Percentiles rank a stretch among this genome's conserved stretches.
These are phyloP conservation scores for Catajapyx aquilonaris DNA, from an alignment of 1,140 invertebrate genomes.

Conservation along the genomic window DNA sequence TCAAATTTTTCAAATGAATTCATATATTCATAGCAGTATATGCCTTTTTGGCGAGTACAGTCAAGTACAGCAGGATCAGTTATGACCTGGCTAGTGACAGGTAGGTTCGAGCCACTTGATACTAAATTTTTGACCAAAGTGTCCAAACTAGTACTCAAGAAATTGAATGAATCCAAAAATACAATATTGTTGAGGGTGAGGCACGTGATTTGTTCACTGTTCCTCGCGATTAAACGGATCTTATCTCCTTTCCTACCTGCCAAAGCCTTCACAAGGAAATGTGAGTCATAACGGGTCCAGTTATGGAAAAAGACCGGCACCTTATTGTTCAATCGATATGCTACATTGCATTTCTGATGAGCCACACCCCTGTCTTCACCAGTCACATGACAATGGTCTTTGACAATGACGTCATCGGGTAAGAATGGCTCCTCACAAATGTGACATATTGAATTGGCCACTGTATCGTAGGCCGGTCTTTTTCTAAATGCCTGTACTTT, in stretches of 20 bases:
- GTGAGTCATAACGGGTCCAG: not conserved
- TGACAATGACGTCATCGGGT: too few species aligned
- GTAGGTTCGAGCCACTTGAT: not conserved
- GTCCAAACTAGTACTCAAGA: not conserved
- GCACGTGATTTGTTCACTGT: not conserved
- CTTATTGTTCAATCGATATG: not conserved
- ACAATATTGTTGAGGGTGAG: not conserved
- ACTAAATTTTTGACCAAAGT: not conserved
- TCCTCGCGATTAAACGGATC: not conserved
- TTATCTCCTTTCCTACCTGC: too few species aligned
- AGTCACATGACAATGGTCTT: not conserved
- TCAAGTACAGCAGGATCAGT: not conserved
- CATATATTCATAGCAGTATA: not conserved
- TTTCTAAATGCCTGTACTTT: too few species aligned
- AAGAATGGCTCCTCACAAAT: too few species aligned
- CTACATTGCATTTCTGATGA: not conserved
- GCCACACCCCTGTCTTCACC: not conserved
- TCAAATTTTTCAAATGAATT: not conserved
- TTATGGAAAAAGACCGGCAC: not conserved
- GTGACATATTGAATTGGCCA: too few species aligned
- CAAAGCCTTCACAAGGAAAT: not conserved
- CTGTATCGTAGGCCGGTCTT: too few species aligned
- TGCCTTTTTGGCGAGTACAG: not conserved
- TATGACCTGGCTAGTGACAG: not conserved
- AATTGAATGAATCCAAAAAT: not conserved